phyloP scores from a whole-genome alignment of 1,140 invertebrate species.

The Drosophila bifasciata region DNA sequence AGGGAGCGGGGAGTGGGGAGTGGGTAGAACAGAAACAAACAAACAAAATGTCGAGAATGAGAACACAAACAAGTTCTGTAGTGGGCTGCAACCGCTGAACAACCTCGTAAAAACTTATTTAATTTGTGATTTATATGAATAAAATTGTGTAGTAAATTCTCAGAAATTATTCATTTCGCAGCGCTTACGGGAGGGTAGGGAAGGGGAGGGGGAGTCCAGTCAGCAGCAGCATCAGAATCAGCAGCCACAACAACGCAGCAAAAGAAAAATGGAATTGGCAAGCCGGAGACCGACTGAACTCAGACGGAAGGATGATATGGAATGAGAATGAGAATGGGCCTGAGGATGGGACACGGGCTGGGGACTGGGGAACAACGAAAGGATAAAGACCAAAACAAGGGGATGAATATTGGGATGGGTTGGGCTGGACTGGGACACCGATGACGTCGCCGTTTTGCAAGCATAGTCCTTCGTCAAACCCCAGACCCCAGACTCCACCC shows the following conservation, averaged over 20 bases:
- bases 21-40: constrained; percentile 3
- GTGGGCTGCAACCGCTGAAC: constrained; percentile 75
- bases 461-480: too few species aligned
- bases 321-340: too few species aligned
- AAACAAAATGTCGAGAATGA: constrained; percentile 32
- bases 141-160: constrained; percentile 80
- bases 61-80: constrained; percentile 79
- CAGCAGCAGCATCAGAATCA: constrained; percentile 16
- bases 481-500: not conserved
- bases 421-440: too few species aligned
- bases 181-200: constrained; percentile 37
- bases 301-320: too few species aligned
- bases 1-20: too few species aligned
- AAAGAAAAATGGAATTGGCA: constrained; percentile 8
- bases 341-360: too few species aligned
- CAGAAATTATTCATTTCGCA: constrained; percentile 79
- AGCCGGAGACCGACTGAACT: not conserved
- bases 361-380: constrained; percentile 13
- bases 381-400: constrained; percentile 37
- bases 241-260: constrained; percentile 18
- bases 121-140: constrained; percentile 83
- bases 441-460: not conserved
- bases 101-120: constrained; percentile 82
- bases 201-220: too few species aligned
- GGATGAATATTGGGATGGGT: constrained; percentile 1